Base-by-base conservation (phyloP, 2,888 invertebrate species). In the Scrobipalpa costella region DNA sequence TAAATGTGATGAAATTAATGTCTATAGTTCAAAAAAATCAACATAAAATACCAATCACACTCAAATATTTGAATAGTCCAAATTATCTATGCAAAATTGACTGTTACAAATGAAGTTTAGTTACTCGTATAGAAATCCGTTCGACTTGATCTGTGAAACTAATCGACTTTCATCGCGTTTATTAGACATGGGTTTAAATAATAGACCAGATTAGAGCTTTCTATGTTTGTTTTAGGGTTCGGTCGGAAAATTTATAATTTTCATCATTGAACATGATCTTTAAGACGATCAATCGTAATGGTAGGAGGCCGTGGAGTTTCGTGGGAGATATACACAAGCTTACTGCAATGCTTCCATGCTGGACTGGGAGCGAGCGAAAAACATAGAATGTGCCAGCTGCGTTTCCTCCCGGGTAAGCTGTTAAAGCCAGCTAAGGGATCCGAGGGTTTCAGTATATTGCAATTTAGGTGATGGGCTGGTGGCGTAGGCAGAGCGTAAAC, bases 181-280 rank as follows among this genome's bases (percentile, higher is more conserved):
- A 60, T 60, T 78, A 78, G 76, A 75, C 74, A 78, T 73, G 81
- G 78, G 73, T 78, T 80, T 81, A 78, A 80, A 83, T 83, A 83
- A 83, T 81, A 79, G 76, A 77, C 71, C 74, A 78, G 78, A 86
- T 86, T 84, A 79, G 75, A 84, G 79, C 80, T 85, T 85, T 86
- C 79, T 81, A 78, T 69, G 63, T 70, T 71, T 33, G 44, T 34
- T 27, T 47, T 34, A 33, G 60, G 67, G 73, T 73, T 76, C 70
- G 70, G 67, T 71, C 66, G 63, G 65, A 17, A 13, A 52, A 27
- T 19, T 11, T n/a, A 44, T 44, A n/a, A n/a, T n/a, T n/a, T n/a
- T n/a, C n/a, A n/a, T n/a, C n/a, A n/a, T n/a, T n/a, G n/a, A n/a
- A n/a, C n/a, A n/a, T n/a, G n/a, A n/a, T n/a, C n/a, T n/a, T n/a